phyloP scores from a whole-genome alignment of 2,888 invertebrate species.

The Gibbula magus region DNA sequence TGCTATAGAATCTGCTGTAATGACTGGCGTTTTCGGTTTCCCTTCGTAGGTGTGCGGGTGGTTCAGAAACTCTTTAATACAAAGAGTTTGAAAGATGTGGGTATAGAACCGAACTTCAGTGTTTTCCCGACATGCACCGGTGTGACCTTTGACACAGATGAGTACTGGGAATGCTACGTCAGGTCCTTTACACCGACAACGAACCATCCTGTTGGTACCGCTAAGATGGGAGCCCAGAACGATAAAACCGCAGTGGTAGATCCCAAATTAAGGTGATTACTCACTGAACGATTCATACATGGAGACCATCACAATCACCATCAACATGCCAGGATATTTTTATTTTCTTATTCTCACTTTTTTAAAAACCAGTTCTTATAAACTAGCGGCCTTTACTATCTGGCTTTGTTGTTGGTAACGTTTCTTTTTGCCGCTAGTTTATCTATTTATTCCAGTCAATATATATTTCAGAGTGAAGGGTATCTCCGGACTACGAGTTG shows the following conservation, averaged over 20 bases:
- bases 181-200: not conserved
- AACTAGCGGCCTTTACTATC: too few relatives aligned
- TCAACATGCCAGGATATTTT: too few relatives aligned
- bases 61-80: not conserved
- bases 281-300: too few relatives aligned
- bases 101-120: not conserved
- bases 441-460: too few relatives aligned
- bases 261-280: not conserved
- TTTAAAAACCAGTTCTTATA: too few relatives aligned
- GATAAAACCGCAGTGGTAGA: slow-evolving; percentile 7
- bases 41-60: not conserved
- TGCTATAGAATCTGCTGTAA: too few relatives aligned
- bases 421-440: too few relatives aligned
- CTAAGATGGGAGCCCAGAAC: not conserved
- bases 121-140: not conserved
- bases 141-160: not conserved
- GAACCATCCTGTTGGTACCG: not conserved
- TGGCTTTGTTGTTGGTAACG: too few relatives aligned
- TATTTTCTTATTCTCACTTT: too few relatives aligned
- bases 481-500: slow-evolving; percentile 50
- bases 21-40: too few relatives aligned
- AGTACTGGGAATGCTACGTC: slow-evolving; percentile 17
- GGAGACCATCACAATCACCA: too few relatives aligned
- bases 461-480: slow-evolving; percentile 54
- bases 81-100: not conserved